Percentiles rank a stretch among this genome's conserved stretches.
phyloP scores from a whole-genome alignment of 2,113 vertebrate species.

The Campylomormyrus numenius region DNA sequence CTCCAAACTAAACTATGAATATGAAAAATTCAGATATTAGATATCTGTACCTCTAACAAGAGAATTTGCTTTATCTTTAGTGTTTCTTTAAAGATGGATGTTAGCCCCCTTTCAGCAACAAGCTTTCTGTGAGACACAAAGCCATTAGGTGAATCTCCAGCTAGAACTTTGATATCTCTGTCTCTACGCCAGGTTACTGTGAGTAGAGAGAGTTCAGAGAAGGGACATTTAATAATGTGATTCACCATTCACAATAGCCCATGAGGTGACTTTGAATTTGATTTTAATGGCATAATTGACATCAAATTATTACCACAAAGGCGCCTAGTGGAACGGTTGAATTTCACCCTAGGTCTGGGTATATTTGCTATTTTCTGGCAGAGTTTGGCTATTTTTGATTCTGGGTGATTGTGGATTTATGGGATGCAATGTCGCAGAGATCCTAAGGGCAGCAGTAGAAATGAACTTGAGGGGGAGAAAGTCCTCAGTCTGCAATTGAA shows the following conservation, averaged over 20 bases:
- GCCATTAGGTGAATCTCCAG: background rate
- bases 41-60: background rate
- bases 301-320: slow-evolving; percentile 2
- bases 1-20: background rate
- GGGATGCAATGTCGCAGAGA: background rate
- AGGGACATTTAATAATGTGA: background rate
- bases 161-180: background rate
- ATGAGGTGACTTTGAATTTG: background rate
- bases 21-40: background rate
- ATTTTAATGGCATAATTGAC: background rate
- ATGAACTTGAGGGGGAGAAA: background rate
- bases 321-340: background rate
- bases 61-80: background rate
- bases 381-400: background rate
- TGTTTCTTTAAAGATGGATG: background rate
- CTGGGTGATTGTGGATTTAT: background rate
- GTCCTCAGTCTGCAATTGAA: background rate
- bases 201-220: background rate
- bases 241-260: background rate
- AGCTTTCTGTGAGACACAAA: background rate
- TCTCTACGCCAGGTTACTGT: background rate
- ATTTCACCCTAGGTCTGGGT: background rate
- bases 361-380: background rate
- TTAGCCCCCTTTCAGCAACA: no score
- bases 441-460: background rate